Evolutionary conservation across 2,113 vertebrate species (phyloP).

Genomic region (Holacanthus passer): DNA sequence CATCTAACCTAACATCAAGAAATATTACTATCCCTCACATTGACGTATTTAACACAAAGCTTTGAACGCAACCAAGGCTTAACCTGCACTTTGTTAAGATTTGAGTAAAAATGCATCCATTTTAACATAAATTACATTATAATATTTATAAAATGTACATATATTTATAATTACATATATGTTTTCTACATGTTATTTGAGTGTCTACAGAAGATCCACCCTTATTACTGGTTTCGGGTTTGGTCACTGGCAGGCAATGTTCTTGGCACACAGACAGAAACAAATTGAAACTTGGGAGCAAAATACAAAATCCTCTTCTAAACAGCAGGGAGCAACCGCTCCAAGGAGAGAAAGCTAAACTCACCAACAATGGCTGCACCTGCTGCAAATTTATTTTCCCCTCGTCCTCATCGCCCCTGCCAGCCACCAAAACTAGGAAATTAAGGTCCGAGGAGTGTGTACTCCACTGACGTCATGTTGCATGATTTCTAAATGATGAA

Average conservation of each 20-base stretch:
- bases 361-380: slow-evolving; percentile 70
- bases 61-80: neutral
- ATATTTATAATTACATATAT: too few species aligned
- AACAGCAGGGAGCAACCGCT: slow-evolving; percentile 69
- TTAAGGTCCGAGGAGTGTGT: slow-evolving; percentile 59
- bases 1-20: neutral
- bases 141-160: neutral
- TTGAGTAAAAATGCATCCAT: neutral
- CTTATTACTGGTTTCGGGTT: slow-evolving; percentile 20
- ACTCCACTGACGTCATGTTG: slow-evolving; percentile 43
- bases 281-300: slow-evolving; percentile 68
- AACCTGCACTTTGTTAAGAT: neutral
- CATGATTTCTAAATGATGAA: slow-evolving; percentile 52
- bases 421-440: slow-evolving; percentile 63
- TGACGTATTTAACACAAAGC: slow-evolving; percentile 6
- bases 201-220: slow-evolving; percentile 3
- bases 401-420: slow-evolving; percentile 51
- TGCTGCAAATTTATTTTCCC: slow-evolving; percentile 65
- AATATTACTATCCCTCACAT: neutral
- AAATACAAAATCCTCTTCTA: slow-evolving; percentile 65
- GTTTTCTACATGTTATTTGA: slow-evolving; percentile 11
- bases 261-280: slow-evolving; percentile 55
- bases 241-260: slow-evolving; percentile 56
- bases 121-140: neutral
- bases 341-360: slow-evolving; percentile 62